Evolutionary conservation across 2,888 invertebrate genomes (phyloP).

Genomic region (Sisyra nigra): DNA sequence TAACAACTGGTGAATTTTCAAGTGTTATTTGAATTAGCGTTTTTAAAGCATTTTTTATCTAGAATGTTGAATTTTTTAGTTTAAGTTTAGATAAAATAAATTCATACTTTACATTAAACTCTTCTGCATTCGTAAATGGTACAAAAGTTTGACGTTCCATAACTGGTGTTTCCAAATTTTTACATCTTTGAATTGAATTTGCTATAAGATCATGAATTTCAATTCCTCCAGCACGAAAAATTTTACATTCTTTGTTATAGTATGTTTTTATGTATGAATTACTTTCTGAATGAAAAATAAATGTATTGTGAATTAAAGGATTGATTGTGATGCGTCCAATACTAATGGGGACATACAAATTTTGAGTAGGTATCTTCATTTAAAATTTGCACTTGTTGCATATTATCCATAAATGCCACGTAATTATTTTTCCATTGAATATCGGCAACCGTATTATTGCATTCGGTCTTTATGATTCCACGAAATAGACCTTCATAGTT

Average conservation of each 20-base stretch:
- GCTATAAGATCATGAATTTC: constrained; percentile 63
- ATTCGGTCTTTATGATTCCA: constrained; percentile 18
- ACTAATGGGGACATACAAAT: constrained; percentile 51
- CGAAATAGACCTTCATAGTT: constrained; percentile 25
- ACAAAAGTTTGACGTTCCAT: constrained; percentile 61
- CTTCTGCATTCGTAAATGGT: constrained; percentile 30
- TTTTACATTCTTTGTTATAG: constrained; percentile 24
- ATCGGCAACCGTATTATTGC: constrained; percentile 18
- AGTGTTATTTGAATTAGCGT: constrained; percentile 50
- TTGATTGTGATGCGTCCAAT: constrained; percentile 36
- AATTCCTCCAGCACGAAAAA: constrained; percentile 52
- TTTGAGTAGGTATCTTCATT: constrained; percentile 48
- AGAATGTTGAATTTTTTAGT: too few relatives aligned
- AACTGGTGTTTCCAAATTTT: constrained; percentile 55
- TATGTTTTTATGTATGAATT: constrained; percentile 20
- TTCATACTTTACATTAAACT: constrained; percentile 12
- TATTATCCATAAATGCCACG: constrained; percentile 77
- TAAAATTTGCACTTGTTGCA: constrained; percentile 67
- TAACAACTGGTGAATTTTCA: constrained; percentile 49
- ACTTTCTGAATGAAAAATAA: too few relatives aligned
- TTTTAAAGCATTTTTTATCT: constrained; percentile 28
- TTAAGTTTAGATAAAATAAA: too few relatives aligned
- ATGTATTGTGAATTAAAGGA: constrained; percentile 20
- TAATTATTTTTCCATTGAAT: constrained; percentile 40
- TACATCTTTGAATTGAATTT: constrained; percentile 51